Evolutionary conservation across 2,113 vertebrate species (phyloP).

Genomic region (Xyrauchen texanus): DNA sequence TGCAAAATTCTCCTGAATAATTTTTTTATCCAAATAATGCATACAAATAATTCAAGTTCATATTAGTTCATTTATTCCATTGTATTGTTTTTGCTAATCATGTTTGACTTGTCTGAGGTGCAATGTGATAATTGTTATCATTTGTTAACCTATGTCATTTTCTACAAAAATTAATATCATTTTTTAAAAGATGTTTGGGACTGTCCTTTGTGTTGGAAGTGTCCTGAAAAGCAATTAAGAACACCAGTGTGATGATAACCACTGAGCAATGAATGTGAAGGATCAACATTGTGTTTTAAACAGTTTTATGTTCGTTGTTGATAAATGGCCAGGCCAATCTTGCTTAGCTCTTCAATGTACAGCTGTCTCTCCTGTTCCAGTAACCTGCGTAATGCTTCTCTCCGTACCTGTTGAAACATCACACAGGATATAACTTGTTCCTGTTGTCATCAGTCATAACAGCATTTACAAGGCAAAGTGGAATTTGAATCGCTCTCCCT

Average conservation of each 20-base stretch:
- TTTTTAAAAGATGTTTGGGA: too few relatives aligned
- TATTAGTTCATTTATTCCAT: too few relatives aligned
- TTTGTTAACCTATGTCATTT: too few relatives aligned
- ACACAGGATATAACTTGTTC: neutral
- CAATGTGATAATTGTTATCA: too few relatives aligned
- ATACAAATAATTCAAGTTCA: too few relatives aligned
- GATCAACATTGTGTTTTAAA: neutral
- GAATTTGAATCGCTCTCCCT: slow-evolving; percentile 5
- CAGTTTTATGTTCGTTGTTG: slow-evolving; percentile 42
- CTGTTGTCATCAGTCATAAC: neutral
- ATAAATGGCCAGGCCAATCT: slow-evolving; percentile 49
- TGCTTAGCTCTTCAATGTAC: slow-evolving; percentile 45
- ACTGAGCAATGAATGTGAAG: neutral
- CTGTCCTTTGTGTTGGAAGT: too few relatives aligned
- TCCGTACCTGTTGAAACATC: slow-evolving; percentile 43
- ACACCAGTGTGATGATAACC: neutral
- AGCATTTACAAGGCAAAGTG: slow-evolving; percentile 27
- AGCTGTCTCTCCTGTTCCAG: slow-evolving; percentile 50
- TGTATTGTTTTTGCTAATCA: too few relatives aligned
- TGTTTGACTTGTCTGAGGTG: too few relatives aligned
- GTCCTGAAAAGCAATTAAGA: too few relatives aligned
- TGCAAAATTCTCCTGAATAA: too few relatives aligned
- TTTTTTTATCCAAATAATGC: too few relatives aligned
- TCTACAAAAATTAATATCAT: too few relatives aligned
- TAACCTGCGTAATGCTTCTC: slow-evolving; percentile 44